A percentile compares a stretch with the other conserved stretches of the same genome.
phyloP scores from a whole-genome alignment of 2,888 invertebrate species.

The Agriopis marginaria region DNA sequence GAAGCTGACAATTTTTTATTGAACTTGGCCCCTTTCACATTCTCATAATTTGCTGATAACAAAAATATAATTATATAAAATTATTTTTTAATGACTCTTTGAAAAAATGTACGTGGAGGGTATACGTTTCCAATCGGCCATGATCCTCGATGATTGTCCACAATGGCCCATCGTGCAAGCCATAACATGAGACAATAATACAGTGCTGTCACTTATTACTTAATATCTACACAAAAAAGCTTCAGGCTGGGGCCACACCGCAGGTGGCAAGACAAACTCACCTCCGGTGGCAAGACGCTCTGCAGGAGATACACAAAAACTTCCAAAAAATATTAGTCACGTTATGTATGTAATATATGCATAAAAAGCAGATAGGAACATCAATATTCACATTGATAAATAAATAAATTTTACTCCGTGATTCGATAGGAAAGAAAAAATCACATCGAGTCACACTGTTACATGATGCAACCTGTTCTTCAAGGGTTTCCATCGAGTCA shows the following conservation, averaged over 20 bases:
- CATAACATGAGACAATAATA: slow-evolving; percentile 15
- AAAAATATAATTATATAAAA: no score
- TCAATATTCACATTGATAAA: no score
- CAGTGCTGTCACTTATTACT: slow-evolving; percentile 22
- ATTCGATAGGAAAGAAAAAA: no score
- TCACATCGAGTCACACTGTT: no score
- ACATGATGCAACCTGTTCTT: no score
- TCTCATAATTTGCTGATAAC: no score
- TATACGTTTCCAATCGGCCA: neutral
- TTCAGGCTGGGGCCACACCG: slow-evolving; percentile 6
- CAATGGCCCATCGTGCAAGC: slow-evolving; percentile 6
- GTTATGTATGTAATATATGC: neutral
- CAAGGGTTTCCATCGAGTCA: no score
- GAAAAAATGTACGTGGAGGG: neutral
- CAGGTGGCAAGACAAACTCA: neutral
- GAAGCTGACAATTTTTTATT: no score
- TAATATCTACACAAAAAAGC: slow-evolving; percentile 30
- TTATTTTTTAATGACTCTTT: no score
- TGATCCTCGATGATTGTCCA: neutral
- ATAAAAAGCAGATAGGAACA: neutral
- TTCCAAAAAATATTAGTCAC: neutral
- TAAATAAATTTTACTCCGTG: no score
- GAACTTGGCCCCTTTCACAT: no score
- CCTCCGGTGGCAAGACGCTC: neutral
- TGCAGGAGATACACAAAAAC: neutral